Percentiles rank a stretch among this genome's conserved stretches.
Evolutionary conservation across 2,113 vertebrate genomes (phyloP).

Genomic region (Leptocoma aspasia): DNA sequence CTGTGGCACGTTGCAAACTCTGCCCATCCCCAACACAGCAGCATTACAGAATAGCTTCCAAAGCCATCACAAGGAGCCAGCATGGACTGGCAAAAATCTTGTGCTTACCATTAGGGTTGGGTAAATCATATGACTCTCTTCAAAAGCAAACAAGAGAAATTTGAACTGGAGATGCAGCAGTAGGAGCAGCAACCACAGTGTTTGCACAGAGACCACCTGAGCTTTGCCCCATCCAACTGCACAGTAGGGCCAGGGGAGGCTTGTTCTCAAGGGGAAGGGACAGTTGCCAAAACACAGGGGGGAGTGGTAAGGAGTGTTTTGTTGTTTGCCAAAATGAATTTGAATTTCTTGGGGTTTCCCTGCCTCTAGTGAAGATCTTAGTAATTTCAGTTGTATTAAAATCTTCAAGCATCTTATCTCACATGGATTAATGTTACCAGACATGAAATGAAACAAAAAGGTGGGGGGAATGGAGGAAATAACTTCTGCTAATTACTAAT

Average conservation of each 20-base stretch:
- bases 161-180: neutral
- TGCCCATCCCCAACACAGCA: neutral
- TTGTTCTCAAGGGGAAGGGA: neutral
- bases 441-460: slow-evolving; percentile 10
- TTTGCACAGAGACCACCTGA: neutral
- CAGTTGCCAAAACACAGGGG: neutral
- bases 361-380: neutral
- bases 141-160: neutral
- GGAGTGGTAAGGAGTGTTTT: neutral
- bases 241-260: neutral
- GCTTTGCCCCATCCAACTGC: neutral
- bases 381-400: neutral
- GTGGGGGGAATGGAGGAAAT: neutral
- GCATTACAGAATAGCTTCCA: neutral
- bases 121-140: neutral
- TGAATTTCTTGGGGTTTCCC: neutral
- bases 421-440: neutral
- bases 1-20: neutral
- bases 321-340: neutral
- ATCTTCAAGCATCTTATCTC: neutral
- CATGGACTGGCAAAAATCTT: neutral
- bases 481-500: slow-evolving; percentile 50
- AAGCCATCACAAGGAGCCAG: neutral
- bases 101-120: neutral
- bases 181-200: neutral